phyloP scores from a whole-genome alignment of 2,888 invertebrate genomes.

The Meandrusa payeni region DNA sequence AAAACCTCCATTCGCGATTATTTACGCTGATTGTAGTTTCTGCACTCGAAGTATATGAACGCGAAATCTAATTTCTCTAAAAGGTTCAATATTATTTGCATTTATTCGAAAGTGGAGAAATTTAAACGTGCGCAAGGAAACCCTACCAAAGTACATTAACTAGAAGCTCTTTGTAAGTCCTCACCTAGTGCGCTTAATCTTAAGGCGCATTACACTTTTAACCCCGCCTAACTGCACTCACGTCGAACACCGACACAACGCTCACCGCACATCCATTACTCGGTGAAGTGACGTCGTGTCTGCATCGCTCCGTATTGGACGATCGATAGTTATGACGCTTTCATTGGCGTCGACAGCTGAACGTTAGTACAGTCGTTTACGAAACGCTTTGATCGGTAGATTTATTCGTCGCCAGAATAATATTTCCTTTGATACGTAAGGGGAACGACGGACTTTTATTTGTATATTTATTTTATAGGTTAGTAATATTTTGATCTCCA shows the following conservation, averaged over 20 bases:
- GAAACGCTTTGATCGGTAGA: constrained; percentile 11
- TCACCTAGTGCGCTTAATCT: constrained; percentile 22
- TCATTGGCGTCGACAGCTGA: constrained; percentile 29
- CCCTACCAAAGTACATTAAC: constrained; percentile 16
- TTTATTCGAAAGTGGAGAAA: too few relatives aligned
- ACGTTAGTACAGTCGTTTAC: constrained; percentile 19
- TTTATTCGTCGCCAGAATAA: constrained; percentile 10
- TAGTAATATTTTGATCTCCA: too few relatives aligned
- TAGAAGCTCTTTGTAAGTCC: constrained; percentile 13
- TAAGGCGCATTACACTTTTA: constrained; percentile 20
- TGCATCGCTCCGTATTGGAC: constrained; percentile 26
- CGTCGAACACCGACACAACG: constrained; percentile 6
- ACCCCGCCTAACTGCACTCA: constrained; percentile 22
- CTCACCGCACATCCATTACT: constrained; percentile 33
- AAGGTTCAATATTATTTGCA: too few relatives aligned
- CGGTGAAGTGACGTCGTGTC: constrained; percentile 33
- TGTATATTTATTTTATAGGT: too few relatives aligned
- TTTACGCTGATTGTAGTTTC: too few relatives aligned
- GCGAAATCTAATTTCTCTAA: too few relatives aligned
- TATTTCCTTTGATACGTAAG: constrained; percentile 4
- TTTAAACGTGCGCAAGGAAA: constrained; percentile 4
- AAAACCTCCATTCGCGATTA: too few relatives aligned
- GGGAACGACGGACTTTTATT: too few relatives aligned
- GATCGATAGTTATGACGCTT: constrained; percentile 34
- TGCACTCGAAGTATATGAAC: too few relatives aligned